phyloP scores from a whole-genome alignment of 2,113 vertebrate genomes.

The Picathartes gymnocephalus region DNA sequence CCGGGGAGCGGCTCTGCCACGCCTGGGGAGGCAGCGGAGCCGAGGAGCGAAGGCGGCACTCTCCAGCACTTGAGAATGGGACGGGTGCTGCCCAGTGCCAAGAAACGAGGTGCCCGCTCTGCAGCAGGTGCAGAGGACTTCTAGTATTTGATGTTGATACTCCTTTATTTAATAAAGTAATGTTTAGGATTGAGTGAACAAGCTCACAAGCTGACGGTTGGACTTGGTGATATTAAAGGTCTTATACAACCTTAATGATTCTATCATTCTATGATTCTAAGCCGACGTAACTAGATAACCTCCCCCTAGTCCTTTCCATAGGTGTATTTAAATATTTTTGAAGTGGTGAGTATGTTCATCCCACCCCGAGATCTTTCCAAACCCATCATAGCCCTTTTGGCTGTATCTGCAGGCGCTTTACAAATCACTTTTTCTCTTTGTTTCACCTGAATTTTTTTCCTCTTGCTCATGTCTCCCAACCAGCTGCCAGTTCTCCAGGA shows the following conservation, averaged over 20 bases:
- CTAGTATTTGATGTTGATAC: not conserved
- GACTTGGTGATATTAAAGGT: not conserved
- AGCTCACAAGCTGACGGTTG: not conserved
- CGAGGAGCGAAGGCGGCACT: fast-evolving
- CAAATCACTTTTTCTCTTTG: not conserved
- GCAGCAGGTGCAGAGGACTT: not conserved
- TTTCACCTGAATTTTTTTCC: not conserved
- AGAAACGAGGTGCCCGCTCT: not conserved
- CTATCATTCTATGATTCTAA: not conserved
- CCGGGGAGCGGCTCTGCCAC: fast-evolving
- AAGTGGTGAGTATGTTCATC: not conserved
- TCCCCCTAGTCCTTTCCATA: not conserved
- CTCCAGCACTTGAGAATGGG: fast-evolving
- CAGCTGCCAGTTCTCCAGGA: not conserved
- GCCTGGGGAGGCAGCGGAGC: fast-evolving
- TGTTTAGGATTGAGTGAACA: not conserved
- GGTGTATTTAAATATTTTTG: not conserved
- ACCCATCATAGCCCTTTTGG: fast-evolving
- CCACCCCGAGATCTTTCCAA: fast-evolving
- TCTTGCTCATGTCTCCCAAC: not conserved
- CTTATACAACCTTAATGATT: not conserved
- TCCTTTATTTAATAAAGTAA: not conserved
- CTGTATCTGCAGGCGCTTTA: too few relatives aligned
- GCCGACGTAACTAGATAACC: fast-evolving
- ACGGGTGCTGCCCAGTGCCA: not conserved